These are phyloP conservation scores for Myzus persicae DNA, from an alignment of 1,140 invertebrate species.

Conservation along the genomic window DNA sequence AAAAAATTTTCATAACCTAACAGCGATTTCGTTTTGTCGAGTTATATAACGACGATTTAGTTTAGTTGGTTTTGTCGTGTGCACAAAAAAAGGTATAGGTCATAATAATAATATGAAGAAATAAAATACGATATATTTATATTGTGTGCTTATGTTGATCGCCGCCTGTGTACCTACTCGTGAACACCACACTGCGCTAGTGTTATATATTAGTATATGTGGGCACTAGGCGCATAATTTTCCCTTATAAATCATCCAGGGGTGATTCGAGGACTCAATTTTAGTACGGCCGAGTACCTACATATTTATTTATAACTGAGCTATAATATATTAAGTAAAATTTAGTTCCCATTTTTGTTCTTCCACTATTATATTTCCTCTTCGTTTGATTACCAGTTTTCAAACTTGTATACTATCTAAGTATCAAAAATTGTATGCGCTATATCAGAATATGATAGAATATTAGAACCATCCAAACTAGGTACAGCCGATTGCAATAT, in stretches of 20 bases:
- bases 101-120: not conserved
- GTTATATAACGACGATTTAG: not conserved
- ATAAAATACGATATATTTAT: not conserved
- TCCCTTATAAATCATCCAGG: not conserved
- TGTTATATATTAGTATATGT: not conserved
- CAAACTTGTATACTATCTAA: no score
- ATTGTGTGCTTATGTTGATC: not conserved
- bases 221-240: not conserved
- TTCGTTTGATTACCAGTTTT: not conserved
- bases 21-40: not conserved
- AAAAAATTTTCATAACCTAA: not conserved
- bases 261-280: not conserved
- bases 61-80: not conserved
- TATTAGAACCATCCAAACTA: not conserved
- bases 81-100: not conserved
- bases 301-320: not conserved
- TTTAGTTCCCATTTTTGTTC: not conserved
- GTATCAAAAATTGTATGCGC: no score
- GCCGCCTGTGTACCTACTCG: not conserved
- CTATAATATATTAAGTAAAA: not conserved
- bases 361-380: not conserved
- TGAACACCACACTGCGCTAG: not conserved
- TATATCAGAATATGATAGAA: not conserved
- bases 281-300: not conserved
- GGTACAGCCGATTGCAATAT: not conserved